These are phyloP conservation scores for Laupala kohalensis DNA, from an alignment of 1,140 invertebrate genomes.

Conservation along the genomic window DNA sequence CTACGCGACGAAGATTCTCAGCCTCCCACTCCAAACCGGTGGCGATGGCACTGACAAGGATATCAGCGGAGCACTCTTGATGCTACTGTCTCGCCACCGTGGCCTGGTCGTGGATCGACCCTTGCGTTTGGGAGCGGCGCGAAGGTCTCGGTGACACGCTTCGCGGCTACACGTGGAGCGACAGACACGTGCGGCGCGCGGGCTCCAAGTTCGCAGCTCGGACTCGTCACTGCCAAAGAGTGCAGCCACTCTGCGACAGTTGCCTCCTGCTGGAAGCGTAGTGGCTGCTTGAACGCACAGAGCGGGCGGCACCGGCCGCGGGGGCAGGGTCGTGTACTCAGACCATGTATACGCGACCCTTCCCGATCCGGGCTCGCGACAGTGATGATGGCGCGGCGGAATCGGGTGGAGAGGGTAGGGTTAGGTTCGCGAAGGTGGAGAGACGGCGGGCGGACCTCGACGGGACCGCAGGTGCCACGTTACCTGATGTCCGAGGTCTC, in stretches of 20 bases:
- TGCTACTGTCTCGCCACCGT: too few species aligned
- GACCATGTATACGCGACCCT: background rate
- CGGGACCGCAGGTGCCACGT: constrained; percentile 9
- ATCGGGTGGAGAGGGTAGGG: background rate
- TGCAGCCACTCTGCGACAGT: background rate
- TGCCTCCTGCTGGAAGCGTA: too few species aligned
- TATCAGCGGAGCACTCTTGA: too few species aligned
- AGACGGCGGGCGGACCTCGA: background rate
- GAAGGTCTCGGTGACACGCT: too few species aligned
- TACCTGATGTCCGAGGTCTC: constrained; percentile 54
- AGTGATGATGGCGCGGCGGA: background rate
- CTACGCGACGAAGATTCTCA: too few species aligned
- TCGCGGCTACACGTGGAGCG: background rate
- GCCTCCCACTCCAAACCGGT: too few species aligned
- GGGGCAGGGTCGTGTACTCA: background rate
- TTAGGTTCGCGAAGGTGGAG: background rate
- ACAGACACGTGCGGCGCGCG: background rate
- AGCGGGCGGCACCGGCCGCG: background rate
- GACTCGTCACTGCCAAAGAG: background rate
- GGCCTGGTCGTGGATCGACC: too few species aligned
- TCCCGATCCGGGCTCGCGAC: background rate
- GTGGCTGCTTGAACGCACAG: background rate
- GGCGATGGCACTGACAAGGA: too few species aligned
- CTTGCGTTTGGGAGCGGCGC: too few species aligned
- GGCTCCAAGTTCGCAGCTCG: background rate